Base-by-base conservation (phyloP, 2,113 vertebrate genomes). In the Pachyramphus minor region DNA sequence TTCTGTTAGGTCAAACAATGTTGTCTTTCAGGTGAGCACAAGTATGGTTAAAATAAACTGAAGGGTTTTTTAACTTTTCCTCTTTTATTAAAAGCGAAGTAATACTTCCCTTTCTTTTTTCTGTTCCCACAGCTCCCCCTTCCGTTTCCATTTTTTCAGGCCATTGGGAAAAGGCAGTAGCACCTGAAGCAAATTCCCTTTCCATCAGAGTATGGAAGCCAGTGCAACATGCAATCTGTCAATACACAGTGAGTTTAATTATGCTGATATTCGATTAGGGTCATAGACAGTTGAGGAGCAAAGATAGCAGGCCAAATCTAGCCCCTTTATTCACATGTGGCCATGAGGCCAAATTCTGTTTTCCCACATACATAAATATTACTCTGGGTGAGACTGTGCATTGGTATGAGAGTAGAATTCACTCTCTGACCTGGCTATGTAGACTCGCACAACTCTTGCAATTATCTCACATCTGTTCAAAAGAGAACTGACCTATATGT, bases 51-150 rank as follows among this genome's bases (percentile, higher is more conserved):
- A 89, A 94, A 44, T 8, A 79, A 89, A 58, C 44, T 39, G 22
- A 41, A 58, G n/a, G n/a, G 4, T 6, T 6, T 60, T 28, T 35
- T 63, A 53, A 16, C 20, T 91, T 44, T 81, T 89, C 47, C 30
- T 93, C 25, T 81, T 52, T 83, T 30, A 58, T 30, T 81, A 60
- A 71, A 73, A 72, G 19, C 30, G 52, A 71, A 90, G 30, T 9
- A 77, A 19, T n/a, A 60, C 72, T 76, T 75, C 42, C 50, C 6
- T 53, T 72, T 59, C 28, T 78, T 83, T 87, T 80, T 39, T 50
- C 27, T 88, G 87, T 74, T 96, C 78, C 94, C 84, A 96, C 66
- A 96, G 93, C 95, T 95, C 94, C 91, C 94, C 91, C 89, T 97
- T 87, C 59, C 0, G 78, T 95, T 96, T 73, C 50, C 23, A 45